A percentile compares a stretch with the other conserved stretches of the same genome.
phyloP scores from a whole-genome alignment of 2,797 vertebrate genomes.

The Anguilla marmorata region DNA sequence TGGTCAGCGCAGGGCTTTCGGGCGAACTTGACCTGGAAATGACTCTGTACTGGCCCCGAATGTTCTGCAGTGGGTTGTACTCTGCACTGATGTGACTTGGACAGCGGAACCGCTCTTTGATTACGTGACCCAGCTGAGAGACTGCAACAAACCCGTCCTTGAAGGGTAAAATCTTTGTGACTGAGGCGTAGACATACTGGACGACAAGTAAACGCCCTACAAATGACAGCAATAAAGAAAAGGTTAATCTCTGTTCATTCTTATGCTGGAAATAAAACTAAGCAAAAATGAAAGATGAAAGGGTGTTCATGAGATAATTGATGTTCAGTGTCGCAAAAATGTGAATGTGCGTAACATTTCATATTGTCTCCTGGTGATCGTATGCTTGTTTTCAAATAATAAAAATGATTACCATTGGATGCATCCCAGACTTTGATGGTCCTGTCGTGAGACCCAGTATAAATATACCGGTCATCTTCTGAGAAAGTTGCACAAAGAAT shows the following conservation, averaged over 20 bases:
- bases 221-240: slow-evolving; percentile 23
- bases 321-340: not conserved
- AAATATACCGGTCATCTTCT: slow-evolving; percentile 70
- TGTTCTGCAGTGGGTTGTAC: slow-evolving; percentile 70
- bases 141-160: slow-evolving; percentile 72
- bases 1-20: not conserved
- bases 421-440: slow-evolving; percentile 78
- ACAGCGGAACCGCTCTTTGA: slow-evolving; percentile 71
- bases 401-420: slow-evolving; percentile 55
- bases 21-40: slow-evolving; percentile 59
- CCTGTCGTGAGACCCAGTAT: slow-evolving; percentile 71
- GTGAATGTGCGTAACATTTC: not conserved
- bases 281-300: not conserved
- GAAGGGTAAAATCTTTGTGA: slow-evolving; percentile 66
- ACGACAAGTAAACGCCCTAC: slow-evolving; percentile 73
- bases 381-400: not conserved
- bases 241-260: not conserved
- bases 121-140: slow-evolving; percentile 62
- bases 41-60: slow-evolving; percentile 66
- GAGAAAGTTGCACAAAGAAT: slow-evolving; percentile 78
- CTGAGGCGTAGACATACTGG: slow-evolving; percentile 70
- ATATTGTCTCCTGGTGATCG: not conserved
- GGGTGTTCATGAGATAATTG: not conserved
- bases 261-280: not conserved
- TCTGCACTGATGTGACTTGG: slow-evolving; percentile 49